phyloP scores from a whole-genome alignment of 2,113 vertebrate genomes.

The Siniperca knerii region DNA sequence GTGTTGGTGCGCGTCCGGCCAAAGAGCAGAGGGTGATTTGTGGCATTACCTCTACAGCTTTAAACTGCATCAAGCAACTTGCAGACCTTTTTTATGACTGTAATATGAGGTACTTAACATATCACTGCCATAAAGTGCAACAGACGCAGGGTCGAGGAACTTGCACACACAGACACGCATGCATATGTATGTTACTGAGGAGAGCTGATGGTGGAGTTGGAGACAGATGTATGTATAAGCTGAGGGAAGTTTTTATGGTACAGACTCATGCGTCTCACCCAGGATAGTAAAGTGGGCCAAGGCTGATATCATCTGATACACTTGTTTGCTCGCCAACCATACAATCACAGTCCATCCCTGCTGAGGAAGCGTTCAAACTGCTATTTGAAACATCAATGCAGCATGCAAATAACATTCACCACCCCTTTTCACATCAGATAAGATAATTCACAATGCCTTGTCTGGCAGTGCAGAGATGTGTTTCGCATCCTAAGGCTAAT shows the following conservation, averaged over 20 bases:
- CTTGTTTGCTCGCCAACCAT: constrained; percentile 79
- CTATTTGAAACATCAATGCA: constrained; percentile 80
- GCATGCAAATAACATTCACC: constrained; percentile 84
- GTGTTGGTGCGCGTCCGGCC: constrained; percentile 46
- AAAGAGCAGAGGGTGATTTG: constrained; percentile 77
- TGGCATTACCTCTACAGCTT: constrained; percentile 75
- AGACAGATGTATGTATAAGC: constrained; percentile 55
- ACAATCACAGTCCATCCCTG: constrained; percentile 72
- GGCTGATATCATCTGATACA: constrained; percentile 82
- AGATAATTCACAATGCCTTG: constrained; percentile 74
- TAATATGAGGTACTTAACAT: constrained; percentile 77
- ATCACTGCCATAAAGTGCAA: constrained; percentile 72
- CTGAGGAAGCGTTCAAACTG: constrained; percentile 79
- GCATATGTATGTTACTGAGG: constrained; percentile 19
- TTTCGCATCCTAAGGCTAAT: constrained; percentile 77
- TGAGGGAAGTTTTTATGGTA: constrained; percentile 63
- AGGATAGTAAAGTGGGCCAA: constrained; percentile 77
- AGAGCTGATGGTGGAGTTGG: constrained; percentile 27
- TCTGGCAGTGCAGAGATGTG: constrained; percentile 64
- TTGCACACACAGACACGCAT: constrained; percentile 25
- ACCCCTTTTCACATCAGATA: constrained; percentile 77
- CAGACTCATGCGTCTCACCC: constrained; percentile 49
- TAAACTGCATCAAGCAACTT: constrained; percentile 78
- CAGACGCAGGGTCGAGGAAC: constrained; percentile 41
- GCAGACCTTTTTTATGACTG: constrained; percentile 74